A percentile compares a stretch with the other conserved stretches of the same genome.
phyloP scores from a whole-genome alignment of 1,140 invertebrate species.

The Panagrolaimus sp. region DNA sequence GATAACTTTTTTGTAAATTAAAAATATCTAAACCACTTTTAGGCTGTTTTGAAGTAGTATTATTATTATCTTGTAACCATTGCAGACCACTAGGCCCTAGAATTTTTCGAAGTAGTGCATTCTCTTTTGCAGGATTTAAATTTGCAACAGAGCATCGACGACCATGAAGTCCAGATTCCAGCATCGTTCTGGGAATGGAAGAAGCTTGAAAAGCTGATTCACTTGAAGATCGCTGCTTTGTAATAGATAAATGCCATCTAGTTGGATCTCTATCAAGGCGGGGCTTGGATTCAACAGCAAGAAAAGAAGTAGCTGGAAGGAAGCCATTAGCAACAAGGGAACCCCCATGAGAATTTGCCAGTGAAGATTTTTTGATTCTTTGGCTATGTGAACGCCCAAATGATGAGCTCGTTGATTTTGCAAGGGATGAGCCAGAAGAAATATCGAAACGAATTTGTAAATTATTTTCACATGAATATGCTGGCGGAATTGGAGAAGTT shows the following conservation, averaged over 20 bases:
- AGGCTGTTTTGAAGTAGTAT: not conserved
- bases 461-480: slow-evolving; percentile 19
- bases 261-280: slow-evolving; percentile 19
- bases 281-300: slow-evolving; percentile 1
- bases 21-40: not conserved
- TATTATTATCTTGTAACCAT: slow-evolving; percentile 30
- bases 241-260: slow-evolving; percentile 30
- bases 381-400: not conserved
- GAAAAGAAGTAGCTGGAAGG: not conserved
- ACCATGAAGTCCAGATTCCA: slow-evolving; percentile 8
- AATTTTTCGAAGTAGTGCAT: slow-evolving; percentile 45
- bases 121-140: slow-evolving; percentile 37
- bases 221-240: slow-evolving; percentile 31
- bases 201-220: slow-evolving; percentile 28
- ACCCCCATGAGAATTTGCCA: not conserved
- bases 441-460: slow-evolving; percentile 21
- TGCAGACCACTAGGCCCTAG: slow-evolving; percentile 43
- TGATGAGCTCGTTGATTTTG: slow-evolving; percentile 22
- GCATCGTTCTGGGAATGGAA: not conserved
- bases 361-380: not conserved
- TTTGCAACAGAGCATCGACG: slow-evolving; percentile 34
- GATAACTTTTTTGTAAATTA: too few species aligned
- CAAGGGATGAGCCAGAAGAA: slow-evolving; percentile 16
- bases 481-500: not conserved
- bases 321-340: slow-evolving; percentile 26